Conservation (phyloP, 92 coral and sea anemone genomes). For the Phenganax stokvisi region DNA sequence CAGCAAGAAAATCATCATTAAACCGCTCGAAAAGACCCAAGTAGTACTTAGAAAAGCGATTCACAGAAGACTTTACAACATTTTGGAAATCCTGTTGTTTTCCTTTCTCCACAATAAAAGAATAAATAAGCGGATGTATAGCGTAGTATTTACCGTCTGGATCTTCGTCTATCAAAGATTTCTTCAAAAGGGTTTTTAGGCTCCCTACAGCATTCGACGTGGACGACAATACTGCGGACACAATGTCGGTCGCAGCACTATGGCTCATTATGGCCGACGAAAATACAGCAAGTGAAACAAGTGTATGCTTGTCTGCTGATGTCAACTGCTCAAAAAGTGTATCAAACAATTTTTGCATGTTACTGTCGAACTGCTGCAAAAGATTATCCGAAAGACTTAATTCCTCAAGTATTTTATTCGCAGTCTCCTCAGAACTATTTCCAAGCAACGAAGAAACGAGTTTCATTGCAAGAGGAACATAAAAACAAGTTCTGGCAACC, state of each 20-base stretch:
- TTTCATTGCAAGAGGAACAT: conserved; percentile 45
- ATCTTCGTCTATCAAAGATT: not conserved
- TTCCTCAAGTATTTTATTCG: conserved; percentile 8
- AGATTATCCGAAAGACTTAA: conserved; percentile 4
- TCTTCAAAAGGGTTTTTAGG: conserved; percentile 16
- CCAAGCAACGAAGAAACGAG: conserved; percentile 27
- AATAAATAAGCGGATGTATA: conserved; percentile 38
- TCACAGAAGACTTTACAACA: conserved; percentile 4
- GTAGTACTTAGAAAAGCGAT: conserved; percentile 23
- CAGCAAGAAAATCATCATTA: conserved; percentile 40
- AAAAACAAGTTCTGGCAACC: conserved; percentile 22
- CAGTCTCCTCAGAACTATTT: not conserved
- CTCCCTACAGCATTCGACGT: not conserved
- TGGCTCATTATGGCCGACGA: conserved; percentile 1
- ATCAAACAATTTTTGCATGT: conserved; percentile 27
- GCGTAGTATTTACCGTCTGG: not conserved
- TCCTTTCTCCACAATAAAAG: conserved; percentile 34
- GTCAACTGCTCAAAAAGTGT: conserved; percentile 28
- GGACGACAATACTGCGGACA: not conserved
- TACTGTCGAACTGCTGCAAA: conserved; percentile 3
- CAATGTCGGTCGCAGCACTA: conserved; percentile 36
- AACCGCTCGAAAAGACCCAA: conserved; percentile 1
- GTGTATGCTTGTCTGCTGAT: conserved; percentile 12
- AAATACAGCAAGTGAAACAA: conserved; percentile 33
- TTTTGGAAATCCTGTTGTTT: conserved; percentile 23